These are phyloP conservation scores for Parotia lawesii DNA, from an alignment of 2,113 vertebrate species.

Conservation along the genomic window DNA sequence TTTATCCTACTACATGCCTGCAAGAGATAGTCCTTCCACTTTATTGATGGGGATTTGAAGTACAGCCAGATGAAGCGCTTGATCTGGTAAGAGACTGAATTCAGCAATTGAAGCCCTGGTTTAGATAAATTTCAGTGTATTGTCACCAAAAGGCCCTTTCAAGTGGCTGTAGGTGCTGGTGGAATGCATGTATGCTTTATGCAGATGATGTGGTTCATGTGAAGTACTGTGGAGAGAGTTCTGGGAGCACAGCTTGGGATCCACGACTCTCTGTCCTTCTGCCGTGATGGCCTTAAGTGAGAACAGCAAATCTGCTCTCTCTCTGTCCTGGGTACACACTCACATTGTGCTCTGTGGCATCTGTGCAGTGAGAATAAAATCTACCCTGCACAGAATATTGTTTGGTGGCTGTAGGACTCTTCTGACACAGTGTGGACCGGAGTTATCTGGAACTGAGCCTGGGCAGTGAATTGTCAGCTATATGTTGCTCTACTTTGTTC, in stretches of 20 bases:
- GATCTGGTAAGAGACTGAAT: not conserved
- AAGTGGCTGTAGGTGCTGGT: not conserved
- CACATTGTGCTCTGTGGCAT: not conserved
- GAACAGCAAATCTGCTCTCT: not conserved
- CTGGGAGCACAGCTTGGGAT: not conserved
- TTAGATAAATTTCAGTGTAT: not conserved
- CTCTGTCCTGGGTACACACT: not conserved
- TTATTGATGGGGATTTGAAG: not conserved
- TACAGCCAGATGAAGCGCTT: not conserved
- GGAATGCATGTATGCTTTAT: not conserved
- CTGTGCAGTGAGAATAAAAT: not conserved
- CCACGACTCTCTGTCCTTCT: not conserved
- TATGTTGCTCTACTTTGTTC: fast-evolving
- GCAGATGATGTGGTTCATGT: not conserved
- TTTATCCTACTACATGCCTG: not conserved
- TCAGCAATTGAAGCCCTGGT: not conserved
- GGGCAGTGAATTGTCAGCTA: not conserved
- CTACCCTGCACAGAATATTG: not conserved
- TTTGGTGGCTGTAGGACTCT: not conserved
- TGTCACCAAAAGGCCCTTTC: not conserved
- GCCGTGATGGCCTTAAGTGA: not conserved
- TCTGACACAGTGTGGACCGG: not conserved
- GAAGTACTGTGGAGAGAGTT: not conserved
- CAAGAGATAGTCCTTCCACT: not conserved
- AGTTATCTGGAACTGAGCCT: not conserved